Evolutionary conservation across 2,113 vertebrate species (phyloP), one percentile per base, ranked within the genome.

Genomic region (Oncorhynchus kisutch): DNA sequence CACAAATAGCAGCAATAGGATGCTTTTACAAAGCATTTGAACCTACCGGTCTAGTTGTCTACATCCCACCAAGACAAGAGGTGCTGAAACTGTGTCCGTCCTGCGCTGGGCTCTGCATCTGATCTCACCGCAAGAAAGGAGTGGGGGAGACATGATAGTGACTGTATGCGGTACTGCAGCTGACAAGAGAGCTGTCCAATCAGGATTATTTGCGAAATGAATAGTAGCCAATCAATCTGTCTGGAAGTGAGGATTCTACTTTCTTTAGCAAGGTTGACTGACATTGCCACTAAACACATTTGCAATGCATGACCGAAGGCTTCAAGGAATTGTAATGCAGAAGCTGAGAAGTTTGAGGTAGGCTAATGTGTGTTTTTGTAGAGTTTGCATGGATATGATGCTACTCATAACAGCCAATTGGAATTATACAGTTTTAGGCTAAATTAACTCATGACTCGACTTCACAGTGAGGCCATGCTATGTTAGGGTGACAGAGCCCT

Each of bases 131-230:
- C 66, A 60, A 48, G 72, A 83, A 79, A 71, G 29, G 7, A 12
- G 84, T 67, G 11, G 68, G 31, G 22, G 34, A 48, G 69, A 27
- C 49, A 4, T n/a, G 66, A n/a, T 13, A 67, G 64, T 14, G 73
- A 64, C 48, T 34, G 74, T 3, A 70, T 74, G 82, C 6, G n/a
- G 5, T 45, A 48, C 2, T 16, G 27, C 20, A 16, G 27, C 39
- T 34, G 65, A 73, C 31, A 76, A 81, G 70, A 69, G 20, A 62
- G 71, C 67, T 24, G 75, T 6, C 91, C 91, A 92, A 92, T 90
- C 82, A 88, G 86, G 34, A 59, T 57, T 45, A 7, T 39, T 67
- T n/a, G 14, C 13, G 22, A 8, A 45, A 70, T 29, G 48, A 13
- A 62, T 29, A 69, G 67, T 71, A 80, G 75, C 84, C 86, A 85